Evolutionary conservation across 2,797 vertebrate species (phyloP), one percentile per base, ranked within the genome.

Genomic region (Clarias pachynema): DNA sequence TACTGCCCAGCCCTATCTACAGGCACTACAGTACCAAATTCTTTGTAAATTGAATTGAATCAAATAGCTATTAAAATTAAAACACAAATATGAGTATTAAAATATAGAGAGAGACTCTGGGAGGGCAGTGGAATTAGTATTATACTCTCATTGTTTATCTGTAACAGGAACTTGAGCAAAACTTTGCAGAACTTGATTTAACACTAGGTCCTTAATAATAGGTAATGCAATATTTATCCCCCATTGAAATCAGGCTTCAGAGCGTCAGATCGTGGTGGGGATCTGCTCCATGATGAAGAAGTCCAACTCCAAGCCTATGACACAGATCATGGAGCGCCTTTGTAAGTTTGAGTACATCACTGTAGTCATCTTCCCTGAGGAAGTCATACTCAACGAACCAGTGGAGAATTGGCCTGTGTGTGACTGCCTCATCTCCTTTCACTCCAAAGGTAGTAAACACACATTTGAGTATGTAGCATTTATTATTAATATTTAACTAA

Each of bases 201-300:
- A 12, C 10, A 72, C 9, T 40, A 72, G 29, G 14, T 53, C 22
- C 44, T 40, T 26, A 62, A 81, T 73, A 26, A 4, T 68, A 22
- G 3, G 4, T 81, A 49, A 81, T 49, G 24, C n/a, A 3, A 4
- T 88, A 37, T 4, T 53, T 59, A 53, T 77, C 16, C 6, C 29
- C 57, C 24, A 57, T 86, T 91, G 70, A 84, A 63, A 63, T n/a
- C 90, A 99, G 98, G 96, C 95, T 12, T 93, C 96, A 0, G 98
- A 98, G 92, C 95, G 96, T 84, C 98, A 97, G 94, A 97, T 99
- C 1, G 94, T 99, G 89, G 98, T 99, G 40, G 98, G 97, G 85
- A 99, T 99, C 90, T 99, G 98, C 88, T 95, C 97, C 87, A 99
- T 99, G 98, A 98, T 96, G 92, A 99, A 99, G 91, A 99, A 99